A percentile compares a stretch with the other conserved stretches of the same genome.
These are phyloP conservation scores for Danio aesculapii DNA, from an alignment of 2,797 vertebrate species.

Conservation along the genomic window DNA sequence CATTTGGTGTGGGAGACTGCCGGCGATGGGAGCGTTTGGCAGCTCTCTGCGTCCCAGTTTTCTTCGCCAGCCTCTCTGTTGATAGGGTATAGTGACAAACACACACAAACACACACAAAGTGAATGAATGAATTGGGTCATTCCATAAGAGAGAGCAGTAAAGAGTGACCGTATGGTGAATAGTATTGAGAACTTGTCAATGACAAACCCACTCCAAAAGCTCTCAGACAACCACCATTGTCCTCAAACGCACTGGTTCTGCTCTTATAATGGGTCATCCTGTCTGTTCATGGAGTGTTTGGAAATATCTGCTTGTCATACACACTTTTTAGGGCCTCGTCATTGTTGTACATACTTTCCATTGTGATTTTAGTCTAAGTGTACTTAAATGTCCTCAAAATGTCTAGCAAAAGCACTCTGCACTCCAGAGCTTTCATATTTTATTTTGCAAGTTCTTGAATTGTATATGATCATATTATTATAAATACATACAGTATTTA, in stretches of 20 bases:
- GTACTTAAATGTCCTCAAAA: conserved; percentile 6
- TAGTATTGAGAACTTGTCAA: not conserved
- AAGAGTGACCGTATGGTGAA: not conserved
- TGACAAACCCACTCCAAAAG: conserved; percentile 8
- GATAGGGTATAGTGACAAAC: conserved; percentile 63
- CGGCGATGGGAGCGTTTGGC: conserved; percentile 93
- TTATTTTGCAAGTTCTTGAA: not conserved
- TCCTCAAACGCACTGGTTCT: not conserved
- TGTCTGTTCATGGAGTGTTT: not conserved
- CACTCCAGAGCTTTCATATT: not conserved
- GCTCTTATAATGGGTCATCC: not conserved
- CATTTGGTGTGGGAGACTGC: conserved; percentile 92
- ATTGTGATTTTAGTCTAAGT: not conserved
- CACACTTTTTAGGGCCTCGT: not conserved
- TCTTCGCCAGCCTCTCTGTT: conserved; percentile 92
- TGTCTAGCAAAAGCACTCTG: not conserved
- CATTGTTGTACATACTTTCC: not conserved
- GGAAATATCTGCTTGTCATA: conserved; percentile 1
- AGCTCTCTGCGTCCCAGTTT: conserved; percentile 96
- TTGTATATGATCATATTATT: too few species aligned
- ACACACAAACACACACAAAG: conserved; percentile 52
- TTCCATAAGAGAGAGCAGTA: conserved; percentile 39
- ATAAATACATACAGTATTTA: too few species aligned
- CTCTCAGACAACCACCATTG: not conserved
- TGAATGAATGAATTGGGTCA: conserved; percentile 26